Evolutionary conservation across 2,888 invertebrate genomes (phyloP).

Genomic region (Drosophila flavopinicola): DNA sequence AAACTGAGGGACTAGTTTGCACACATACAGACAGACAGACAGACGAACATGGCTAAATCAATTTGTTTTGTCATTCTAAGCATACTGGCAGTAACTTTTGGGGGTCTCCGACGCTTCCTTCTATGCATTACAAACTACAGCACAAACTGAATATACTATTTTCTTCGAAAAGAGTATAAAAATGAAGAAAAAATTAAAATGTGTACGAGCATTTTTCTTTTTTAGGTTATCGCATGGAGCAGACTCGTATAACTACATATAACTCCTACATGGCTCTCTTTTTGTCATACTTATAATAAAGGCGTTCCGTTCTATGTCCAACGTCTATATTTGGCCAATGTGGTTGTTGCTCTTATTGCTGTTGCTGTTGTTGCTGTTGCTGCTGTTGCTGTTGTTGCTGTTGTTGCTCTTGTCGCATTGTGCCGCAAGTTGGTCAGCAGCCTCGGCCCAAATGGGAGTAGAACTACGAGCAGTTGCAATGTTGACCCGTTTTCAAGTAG

Average conservation of each 20-base stretch:
- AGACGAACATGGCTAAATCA: no score
- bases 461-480: slow-evolving; percentile 57
- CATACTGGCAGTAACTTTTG: no score
- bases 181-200: slow-evolving; percentile 67
- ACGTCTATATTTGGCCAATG: slow-evolving; percentile 69
- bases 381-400: slow-evolving; percentile 16
- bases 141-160: no score
- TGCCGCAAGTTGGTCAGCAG: slow-evolving; percentile 50
- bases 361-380: no score
- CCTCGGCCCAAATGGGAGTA: slow-evolving; percentile 64
- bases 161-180: no score
- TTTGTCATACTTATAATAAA: slow-evolving; percentile 72
- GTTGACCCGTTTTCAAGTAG: slow-evolving; percentile 64
- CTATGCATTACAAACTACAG: no score
- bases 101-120: no score
- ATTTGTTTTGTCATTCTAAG: no score
- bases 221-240: slow-evolving; percentile 70
- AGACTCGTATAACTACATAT: slow-evolving; percentile 26
- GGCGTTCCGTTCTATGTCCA: slow-evolving; percentile 72
- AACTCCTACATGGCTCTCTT: slow-evolving; percentile 71
- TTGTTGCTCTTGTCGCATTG: slow-evolving; percentile 27
- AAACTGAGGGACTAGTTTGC: no score
- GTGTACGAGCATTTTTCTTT: slow-evolving; percentile 61
- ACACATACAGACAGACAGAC: no score
- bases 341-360: slow-evolving; percentile 32